These are phyloP conservation scores for Hydrozoanthus tunicans DNA, from an alignment of 64 coral and sea anemone genomes.

Conservation along the genomic window DNA sequence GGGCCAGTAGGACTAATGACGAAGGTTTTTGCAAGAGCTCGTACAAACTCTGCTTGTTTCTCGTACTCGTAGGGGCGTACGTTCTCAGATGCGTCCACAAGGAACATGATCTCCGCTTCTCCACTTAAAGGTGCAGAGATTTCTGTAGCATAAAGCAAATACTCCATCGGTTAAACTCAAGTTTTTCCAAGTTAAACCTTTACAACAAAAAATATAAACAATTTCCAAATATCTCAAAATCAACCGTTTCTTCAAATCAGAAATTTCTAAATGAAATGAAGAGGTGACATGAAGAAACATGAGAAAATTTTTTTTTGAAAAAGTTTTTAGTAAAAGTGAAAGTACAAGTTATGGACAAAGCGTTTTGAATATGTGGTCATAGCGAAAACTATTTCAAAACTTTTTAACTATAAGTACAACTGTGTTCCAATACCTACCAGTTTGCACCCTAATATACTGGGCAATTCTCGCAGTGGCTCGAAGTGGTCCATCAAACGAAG, in stretches of 20 bases:
- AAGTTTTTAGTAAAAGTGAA: too few species aligned
- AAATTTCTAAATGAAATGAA: neutral
- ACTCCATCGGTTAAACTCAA: neutral
- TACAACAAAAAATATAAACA: neutral
- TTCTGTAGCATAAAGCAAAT: neutral
- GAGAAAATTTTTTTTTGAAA: too few species aligned
- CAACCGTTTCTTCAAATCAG: neutral
- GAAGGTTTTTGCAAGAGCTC: neutral
- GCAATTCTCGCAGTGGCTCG: slow-evolving; percentile 10
- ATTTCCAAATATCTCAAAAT: neutral
- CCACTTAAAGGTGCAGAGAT: slow-evolving; percentile 23
- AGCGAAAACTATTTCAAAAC: too few species aligned
- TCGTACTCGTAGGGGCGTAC: slow-evolving; percentile 13
- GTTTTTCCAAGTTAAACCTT: neutral
- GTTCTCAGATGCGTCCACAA: slow-evolving; percentile 12
- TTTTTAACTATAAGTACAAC: too few species aligned
- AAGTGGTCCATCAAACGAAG: neutral
- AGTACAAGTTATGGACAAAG: too few species aligned
- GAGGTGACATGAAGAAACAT: too few species aligned
- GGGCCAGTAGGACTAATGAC: slow-evolving; percentile 11
- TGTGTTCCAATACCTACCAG: neutral
- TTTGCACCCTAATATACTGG: slow-evolving; percentile 7
- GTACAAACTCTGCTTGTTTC: slow-evolving; percentile 26
- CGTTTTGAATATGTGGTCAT: too few species aligned
- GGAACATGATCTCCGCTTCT: slow-evolving; percentile 1